Percentiles rank a stretch among this genome's conserved stretches.
Evolutionary conservation across 2,797 vertebrate species (phyloP).

Genomic region (Rhinella marina): DNA sequence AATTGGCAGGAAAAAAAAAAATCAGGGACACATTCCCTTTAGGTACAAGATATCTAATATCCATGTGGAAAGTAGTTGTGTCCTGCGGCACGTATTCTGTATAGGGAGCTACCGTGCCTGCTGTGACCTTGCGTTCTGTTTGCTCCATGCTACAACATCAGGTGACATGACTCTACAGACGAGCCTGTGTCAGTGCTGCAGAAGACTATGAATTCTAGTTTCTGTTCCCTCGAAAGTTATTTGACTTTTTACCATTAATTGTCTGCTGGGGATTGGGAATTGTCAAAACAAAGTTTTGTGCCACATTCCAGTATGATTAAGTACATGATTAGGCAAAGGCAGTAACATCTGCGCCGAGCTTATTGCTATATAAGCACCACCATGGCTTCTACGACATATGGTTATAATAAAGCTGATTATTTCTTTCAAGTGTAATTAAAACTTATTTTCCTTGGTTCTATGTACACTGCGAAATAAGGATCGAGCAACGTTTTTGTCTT

Average conservation of each 20-base stretch:
- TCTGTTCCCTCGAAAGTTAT: slow-evolving; percentile 62
- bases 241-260: slow-evolving; percentile 68
- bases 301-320: slow-evolving; percentile 86
- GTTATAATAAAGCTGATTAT: slow-evolving; percentile 69
- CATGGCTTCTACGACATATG: slow-evolving; percentile 71
- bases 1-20: too few relatives aligned
- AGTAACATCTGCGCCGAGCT: slow-evolving; percentile 80
- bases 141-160: neutral
- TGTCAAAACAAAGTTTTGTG: slow-evolving; percentile 78
- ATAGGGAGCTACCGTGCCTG: neutral
- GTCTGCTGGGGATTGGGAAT: slow-evolving; percentile 69
- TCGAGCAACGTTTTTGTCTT: slow-evolving; percentile 6
- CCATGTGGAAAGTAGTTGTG: neutral
- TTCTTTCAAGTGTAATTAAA: slow-evolving; percentile 47
- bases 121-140: neutral
- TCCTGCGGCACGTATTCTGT: too few relatives aligned
- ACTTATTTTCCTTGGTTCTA: slow-evolving; percentile 44
- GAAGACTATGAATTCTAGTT: neutral
- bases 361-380: slow-evolving; percentile 76
- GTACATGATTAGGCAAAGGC: slow-evolving; percentile 80
- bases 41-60: neutral
- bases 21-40: too few relatives aligned
- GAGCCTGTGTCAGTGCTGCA: neutral
- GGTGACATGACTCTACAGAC: slow-evolving; percentile 15
- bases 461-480: slow-evolving; percentile 4